A percentile compares a stretch with the other conserved stretches of the same genome.
These are phyloP conservation scores for Nephrotoma flavescens DNA, from an alignment of 2,888 invertebrate genomes.

Conservation along the genomic window DNA sequence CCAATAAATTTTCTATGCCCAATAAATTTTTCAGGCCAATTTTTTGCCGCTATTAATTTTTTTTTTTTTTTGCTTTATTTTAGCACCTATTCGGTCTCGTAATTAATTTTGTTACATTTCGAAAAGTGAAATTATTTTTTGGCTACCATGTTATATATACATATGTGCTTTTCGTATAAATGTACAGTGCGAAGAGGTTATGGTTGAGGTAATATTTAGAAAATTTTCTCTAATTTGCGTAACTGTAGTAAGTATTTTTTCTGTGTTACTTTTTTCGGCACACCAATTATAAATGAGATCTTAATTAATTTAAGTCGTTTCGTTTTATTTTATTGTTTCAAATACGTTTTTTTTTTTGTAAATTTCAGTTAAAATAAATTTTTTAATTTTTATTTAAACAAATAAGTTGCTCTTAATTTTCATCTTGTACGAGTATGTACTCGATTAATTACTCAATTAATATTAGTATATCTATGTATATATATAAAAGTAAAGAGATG, in stretches of 20 bases:
- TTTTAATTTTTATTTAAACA: not conserved
- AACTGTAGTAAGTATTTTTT: no score
- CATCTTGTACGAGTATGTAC: not conserved
- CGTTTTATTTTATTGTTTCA: not conserved
- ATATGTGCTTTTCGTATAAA: not conserved
- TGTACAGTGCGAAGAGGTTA: not conserved
- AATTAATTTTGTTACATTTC: not conserved
- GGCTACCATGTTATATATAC: not conserved
- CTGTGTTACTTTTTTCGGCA: no score
- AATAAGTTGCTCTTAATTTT: not conserved
- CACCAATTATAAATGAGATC: not conserved
- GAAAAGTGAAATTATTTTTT: not conserved
- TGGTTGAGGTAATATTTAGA: not conserved
- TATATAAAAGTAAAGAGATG: no score
- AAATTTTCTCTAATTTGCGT: not conserved
- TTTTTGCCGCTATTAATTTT: not conserved
- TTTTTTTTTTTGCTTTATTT: not conserved
- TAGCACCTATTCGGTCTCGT: not conserved
- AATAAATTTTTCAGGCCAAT: not conserved
- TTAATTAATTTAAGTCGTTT: not conserved
- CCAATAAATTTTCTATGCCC: not conserved
- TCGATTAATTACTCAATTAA: no score
- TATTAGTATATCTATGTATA: no score
- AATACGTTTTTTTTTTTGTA: not conserved
- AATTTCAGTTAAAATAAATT: not conserved